Evolutionary conservation across 2,113 vertebrate genomes (phyloP).

Genomic region (Cottus gobio): DNA sequence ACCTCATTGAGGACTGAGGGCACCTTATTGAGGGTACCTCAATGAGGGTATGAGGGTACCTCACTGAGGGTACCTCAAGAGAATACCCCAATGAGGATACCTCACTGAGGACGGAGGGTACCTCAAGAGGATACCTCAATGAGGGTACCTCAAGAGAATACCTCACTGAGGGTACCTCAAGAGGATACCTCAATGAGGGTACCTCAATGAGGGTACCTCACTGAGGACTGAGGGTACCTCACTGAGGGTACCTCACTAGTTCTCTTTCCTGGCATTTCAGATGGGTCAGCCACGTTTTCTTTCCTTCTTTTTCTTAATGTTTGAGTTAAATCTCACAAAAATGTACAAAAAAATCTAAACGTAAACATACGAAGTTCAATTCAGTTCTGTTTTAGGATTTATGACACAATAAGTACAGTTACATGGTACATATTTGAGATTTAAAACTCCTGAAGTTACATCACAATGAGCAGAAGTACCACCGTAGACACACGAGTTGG

Average conservation of each 20-base stretch:
- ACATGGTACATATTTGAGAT: not conserved
- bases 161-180: constrained; percentile 15
- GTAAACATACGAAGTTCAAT: too few species aligned
- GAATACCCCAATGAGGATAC: too few species aligned
- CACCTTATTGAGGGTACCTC: constrained; percentile 28
- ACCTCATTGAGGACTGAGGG: constrained; percentile 23
- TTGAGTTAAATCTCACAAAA: too few species aligned
- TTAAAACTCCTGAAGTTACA: not conserved
- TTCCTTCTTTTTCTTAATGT: too few species aligned
- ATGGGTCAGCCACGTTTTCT: too few species aligned
- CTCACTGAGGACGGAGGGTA: too few species aligned
- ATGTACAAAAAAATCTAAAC: too few species aligned
- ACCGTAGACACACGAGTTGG: not conserved
- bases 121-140: constrained; percentile 16
- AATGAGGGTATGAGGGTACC: constrained; percentile 17
- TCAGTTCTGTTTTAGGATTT: not conserved
- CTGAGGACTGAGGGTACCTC: constrained; percentile 19
- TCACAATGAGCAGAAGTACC: not conserved
- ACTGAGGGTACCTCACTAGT: too few species aligned
- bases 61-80: too few species aligned
- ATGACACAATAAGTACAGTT: not conserved
- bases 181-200: constrained; percentile 21
- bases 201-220: constrained; percentile 19
- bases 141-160: constrained; percentile 10
- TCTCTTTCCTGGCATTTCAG: too few species aligned